Conservation (phyloP, 2,113 vertebrate species). For the Megaceryle maxima region DNA sequence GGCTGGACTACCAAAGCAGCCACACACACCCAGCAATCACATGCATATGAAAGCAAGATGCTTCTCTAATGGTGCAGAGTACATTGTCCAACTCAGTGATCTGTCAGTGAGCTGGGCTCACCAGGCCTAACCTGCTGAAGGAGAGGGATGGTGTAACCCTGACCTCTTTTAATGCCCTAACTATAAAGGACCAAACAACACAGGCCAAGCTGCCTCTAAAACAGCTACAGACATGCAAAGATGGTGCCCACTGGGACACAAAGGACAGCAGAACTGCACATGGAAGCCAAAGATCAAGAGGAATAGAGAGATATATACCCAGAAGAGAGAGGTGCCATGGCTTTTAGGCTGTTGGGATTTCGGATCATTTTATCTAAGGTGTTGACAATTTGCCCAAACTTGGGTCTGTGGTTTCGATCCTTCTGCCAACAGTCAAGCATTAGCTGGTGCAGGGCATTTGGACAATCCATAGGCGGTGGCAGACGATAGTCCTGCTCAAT, state of each 20-base stretch:
- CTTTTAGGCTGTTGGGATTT: slow-evolving; percentile 93
- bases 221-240: neutral
- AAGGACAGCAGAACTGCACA: neutral
- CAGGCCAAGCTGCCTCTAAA: neutral
- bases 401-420: slow-evolving; percentile 92
- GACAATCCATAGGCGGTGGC: slow-evolving; percentile 94
- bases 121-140: neutral
- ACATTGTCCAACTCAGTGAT: neutral
- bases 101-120: neutral
- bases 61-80: neutral
- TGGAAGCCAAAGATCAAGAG: neutral
- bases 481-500: slow-evolving; percentile 95
- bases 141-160: neutral
- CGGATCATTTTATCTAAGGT: slow-evolving; percentile 97
- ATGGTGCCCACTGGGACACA: neutral
- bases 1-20: neutral
- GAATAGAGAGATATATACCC: slow-evolving; percentile 74
- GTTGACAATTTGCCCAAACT: slow-evolving; percentile 93
- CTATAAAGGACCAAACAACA: neutral
- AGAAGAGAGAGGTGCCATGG: slow-evolving; percentile 90
- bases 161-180: neutral
- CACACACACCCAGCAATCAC: neutral
- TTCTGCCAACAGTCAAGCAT: slow-evolving; percentile 99
- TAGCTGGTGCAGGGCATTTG: slow-evolving; percentile 90
- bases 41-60: accelerated